Percentiles rank a stretch among this genome's conserved stretches.
These are phyloP conservation scores for Monopis laevigella DNA, from an alignment of 2,888 invertebrate genomes.

Conservation along the genomic window DNA sequence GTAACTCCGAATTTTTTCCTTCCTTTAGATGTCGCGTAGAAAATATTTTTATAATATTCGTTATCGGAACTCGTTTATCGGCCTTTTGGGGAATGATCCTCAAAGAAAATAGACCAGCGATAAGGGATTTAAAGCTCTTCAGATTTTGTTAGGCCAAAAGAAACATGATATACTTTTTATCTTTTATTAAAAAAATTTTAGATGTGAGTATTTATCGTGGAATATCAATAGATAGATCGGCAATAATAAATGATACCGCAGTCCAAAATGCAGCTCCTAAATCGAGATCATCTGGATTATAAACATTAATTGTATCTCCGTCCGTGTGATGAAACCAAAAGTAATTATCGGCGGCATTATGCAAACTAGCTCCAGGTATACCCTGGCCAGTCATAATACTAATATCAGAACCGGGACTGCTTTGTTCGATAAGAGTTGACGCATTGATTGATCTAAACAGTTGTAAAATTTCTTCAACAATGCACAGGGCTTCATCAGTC, in stretches of 20 bases:
- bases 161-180: too few species aligned
- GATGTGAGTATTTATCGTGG: constrained; percentile 67
- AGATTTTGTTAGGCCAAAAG: constrained; percentile 1
- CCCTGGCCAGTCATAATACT: constrained; percentile 67
- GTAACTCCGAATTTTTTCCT: constrained; percentile 27
- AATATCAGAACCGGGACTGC: constrained; percentile 77
- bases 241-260: constrained; percentile 78
- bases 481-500: constrained; percentile 68
- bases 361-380: constrained; percentile 76
- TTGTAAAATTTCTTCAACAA: constrained; percentile 73
- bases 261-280: constrained; percentile 82
- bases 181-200: too few species aligned
- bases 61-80: constrained; percentile 30
- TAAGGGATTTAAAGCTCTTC: constrained; percentile 26
- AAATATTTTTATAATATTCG: constrained; percentile 33
- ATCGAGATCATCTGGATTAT: constrained; percentile 75
- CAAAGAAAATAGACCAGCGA: constrained; percentile 40
- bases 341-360: constrained; percentile 76
- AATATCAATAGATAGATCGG: constrained; percentile 76
- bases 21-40: constrained; percentile 22
- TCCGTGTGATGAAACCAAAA: constrained; percentile 80
- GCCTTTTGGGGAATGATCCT: constrained; percentile 34
- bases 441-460: constrained; percentile 75
- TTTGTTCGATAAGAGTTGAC: constrained; percentile 59
- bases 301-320: constrained; percentile 82